Evolutionary conservation across 2,113 vertebrate species (phyloP), one percentile per base, ranked within the genome.

Genomic region (Acanthisitta chloris): DNA sequence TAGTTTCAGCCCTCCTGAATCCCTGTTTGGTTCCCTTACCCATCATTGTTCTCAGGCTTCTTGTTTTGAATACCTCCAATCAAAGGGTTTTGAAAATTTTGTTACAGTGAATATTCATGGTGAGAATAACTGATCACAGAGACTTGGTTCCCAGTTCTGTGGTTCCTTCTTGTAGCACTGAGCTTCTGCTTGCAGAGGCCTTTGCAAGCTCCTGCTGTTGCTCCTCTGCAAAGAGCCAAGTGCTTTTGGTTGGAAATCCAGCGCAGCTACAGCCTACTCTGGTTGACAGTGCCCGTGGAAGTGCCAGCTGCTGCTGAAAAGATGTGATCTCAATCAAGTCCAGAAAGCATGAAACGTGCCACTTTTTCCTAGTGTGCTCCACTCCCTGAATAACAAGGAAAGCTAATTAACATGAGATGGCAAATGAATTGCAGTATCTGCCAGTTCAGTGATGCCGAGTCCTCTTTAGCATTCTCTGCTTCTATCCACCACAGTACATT

Each of bases 401-500:
- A 84, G 81, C 54, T 97, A 95, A 97, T 96, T 95, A 97, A 85
- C 84, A 59, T 66, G 46, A 40, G 89, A 70, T 57, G 43, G 96
- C 84, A 93, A 77, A 76, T 59, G 73, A 89, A 62, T 88, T 89
- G 90, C 81, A 38, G 31, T 48, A 42, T 46, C 81, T 97, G 97
- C 94, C 96, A 95, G 86, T 74, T 94, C 90, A 78, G 82, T 3
- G 29, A 76, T 81, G 85, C 81, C 2, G 55, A 79, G 7, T 36
- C 76, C 91, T 96, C 91, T 95, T 96, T 91, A 90, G 86, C 88
- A 94, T 96, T 96, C 91, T 65, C 76, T 29, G 61, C 94, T 94
- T 97, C 90, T 89, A 81, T 71, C 70, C 80, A 91, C 88, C 71
- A 85, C 94, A 92, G 79, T 97, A 74, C 91, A 95, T 94, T 95